phyloP scores from a whole-genome alignment of 2,113 vertebrate species.

The crab-eating macaque (Macaca fascicularis) region DNA sequence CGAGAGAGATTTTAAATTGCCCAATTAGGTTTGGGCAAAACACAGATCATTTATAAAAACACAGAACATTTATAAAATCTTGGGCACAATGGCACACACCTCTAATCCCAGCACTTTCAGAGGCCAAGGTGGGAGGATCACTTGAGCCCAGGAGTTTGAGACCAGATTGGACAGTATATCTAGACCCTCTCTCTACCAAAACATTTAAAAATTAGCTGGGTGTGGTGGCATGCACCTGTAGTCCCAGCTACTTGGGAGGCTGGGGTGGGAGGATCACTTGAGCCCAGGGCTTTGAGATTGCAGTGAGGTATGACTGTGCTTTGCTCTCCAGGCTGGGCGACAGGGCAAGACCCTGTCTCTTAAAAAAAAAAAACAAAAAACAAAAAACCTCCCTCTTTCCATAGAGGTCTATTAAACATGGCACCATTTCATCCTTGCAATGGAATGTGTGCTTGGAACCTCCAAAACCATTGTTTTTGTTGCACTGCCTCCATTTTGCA shows the following conservation, averaged over 20 bases:
- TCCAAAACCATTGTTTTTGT: fast-evolving
- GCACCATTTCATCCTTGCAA: fast-evolving
- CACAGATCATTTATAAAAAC: neutral
- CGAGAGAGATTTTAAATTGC: neutral
- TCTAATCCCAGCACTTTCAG: neutral
- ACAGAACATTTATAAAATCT: neutral
- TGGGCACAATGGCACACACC: neutral
- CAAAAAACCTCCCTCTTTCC: fast-evolving
- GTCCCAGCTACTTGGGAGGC: too few species aligned
- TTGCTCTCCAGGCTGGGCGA: neutral
- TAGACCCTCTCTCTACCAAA: neutral
- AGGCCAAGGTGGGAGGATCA: neutral
- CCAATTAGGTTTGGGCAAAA: too few species aligned
- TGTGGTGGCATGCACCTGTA: too few species aligned
- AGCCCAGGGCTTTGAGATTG: neutral
- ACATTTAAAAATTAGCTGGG: too few species aligned
- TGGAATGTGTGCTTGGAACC: neutral
- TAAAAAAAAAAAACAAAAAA: neutral
- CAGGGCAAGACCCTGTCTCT: neutral
- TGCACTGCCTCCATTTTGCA: neutral
- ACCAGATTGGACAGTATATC: neutral
- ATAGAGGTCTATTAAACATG: fast-evolving
- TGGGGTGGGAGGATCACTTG: neutral
- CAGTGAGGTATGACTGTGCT: neutral
- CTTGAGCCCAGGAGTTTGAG: neutral